phyloP scores from a whole-genome alignment of 2,113 vertebrate species.

The Salvelinus alpinus region DNA sequence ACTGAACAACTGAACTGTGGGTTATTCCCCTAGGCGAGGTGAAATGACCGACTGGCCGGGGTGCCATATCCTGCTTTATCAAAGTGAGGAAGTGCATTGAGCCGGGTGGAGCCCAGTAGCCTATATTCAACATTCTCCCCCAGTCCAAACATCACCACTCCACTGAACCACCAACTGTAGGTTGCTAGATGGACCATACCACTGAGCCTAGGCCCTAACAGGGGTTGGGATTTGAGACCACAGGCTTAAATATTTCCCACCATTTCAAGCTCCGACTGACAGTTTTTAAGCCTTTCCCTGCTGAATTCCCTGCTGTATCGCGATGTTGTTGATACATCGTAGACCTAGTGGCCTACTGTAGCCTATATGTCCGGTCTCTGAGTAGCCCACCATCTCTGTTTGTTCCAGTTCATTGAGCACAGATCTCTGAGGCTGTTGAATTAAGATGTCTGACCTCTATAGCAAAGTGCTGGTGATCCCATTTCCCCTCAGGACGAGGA shows the following conservation, averaged over 20 bases:
- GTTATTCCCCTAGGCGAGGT: constrained; percentile 17
- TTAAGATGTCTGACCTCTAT: constrained; percentile 27
- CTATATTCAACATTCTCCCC: constrained; percentile 10
- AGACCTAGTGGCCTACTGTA: too few relatives aligned
- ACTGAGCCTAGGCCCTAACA: too few relatives aligned
- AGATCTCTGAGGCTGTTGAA: constrained; percentile 12
- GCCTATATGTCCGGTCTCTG: too few relatives aligned
- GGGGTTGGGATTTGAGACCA: background rate
- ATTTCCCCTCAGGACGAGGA: constrained; percentile 30
- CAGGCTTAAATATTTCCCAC: background rate
- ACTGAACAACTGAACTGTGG: constrained; percentile 21
- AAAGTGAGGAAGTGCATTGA: constrained; percentile 42
- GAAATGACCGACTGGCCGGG: constrained; percentile 18
- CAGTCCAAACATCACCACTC: background rate
- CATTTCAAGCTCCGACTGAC: background rate
- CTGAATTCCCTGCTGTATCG: background rate
- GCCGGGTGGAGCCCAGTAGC: constrained; percentile 11
- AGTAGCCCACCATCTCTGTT: background rate
- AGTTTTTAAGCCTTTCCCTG: background rate
- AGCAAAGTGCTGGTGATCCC: background rate
- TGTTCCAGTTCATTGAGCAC: background rate
- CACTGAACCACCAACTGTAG: background rate
- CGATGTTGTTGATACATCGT: too few relatives aligned
- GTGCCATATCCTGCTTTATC: constrained; percentile 48
- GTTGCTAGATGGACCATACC: too few relatives aligned